phyloP scores from a whole-genome alignment of 2,797 vertebrate genomes.

The Bryconaethiops microstoma region DNA sequence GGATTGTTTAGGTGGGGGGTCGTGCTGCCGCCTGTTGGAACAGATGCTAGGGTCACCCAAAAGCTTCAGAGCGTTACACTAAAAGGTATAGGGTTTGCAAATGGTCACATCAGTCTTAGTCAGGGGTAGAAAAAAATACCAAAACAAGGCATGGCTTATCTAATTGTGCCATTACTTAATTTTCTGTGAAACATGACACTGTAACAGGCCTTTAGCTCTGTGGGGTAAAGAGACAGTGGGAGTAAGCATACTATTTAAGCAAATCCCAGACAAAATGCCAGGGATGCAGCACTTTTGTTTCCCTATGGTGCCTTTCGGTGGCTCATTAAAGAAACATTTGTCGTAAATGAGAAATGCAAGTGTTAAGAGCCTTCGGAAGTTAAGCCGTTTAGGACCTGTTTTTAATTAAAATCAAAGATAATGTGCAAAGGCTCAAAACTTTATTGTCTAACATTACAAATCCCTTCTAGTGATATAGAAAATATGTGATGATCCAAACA shows the following conservation, averaged over 20 bases:
- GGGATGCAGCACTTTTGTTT: neutral
- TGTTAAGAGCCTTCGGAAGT: neutral
- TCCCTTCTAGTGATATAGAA: neutral
- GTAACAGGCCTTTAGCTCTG: neutral
- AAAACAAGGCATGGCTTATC: constrained; percentile 14
- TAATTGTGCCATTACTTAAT: constrained; percentile 25
- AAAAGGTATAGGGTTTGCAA: constrained; percentile 43
- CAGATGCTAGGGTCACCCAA: constrained; percentile 54
- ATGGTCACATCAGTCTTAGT: constrained; percentile 37
- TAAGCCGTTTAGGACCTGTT: neutral
- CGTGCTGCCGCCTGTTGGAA: constrained; percentile 43
- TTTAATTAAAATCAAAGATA: neutral
- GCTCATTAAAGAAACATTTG: neutral
- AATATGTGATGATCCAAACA: neutral
- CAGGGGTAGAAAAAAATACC: neutral
- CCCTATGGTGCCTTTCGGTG: neutral
- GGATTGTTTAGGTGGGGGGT: constrained; percentile 22
- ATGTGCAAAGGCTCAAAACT: neutral
- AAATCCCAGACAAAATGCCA: neutral
- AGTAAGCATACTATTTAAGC: neutral
- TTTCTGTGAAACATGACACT: constrained; percentile 3
- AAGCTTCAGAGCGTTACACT: constrained; percentile 37
- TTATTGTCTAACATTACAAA: neutral
- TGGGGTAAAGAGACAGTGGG: neutral
- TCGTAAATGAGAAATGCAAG: neutral